Percentiles rank a stretch among this genome's conserved stretches.
phyloP scores from a whole-genome alignment of 2,888 invertebrate genomes.

The Sphaeridia pumilis region DNA sequence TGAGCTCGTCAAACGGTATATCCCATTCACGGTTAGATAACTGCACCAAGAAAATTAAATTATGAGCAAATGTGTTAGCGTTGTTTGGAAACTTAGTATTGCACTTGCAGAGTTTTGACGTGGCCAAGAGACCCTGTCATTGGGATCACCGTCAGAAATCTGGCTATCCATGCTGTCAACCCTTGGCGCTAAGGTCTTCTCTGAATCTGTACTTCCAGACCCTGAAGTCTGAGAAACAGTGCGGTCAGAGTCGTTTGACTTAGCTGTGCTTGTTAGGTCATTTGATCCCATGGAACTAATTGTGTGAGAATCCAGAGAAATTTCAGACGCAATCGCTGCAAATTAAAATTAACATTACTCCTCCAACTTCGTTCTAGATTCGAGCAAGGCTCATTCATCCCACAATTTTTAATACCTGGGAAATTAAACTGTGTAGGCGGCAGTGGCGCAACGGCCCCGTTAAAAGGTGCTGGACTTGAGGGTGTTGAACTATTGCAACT shows the following conservation, averaged over 20 bases:
- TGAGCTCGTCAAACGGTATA: conserved; percentile 90
- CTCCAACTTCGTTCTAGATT: neutral
- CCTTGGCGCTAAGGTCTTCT: conserved; percentile 60
- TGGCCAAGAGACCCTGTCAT: conserved; percentile 39
- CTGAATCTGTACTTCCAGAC: conserved; percentile 68
- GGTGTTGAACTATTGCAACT: conserved; percentile 95
- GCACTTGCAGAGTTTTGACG: conserved; percentile 44
- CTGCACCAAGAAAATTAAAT: conserved; percentile 41
- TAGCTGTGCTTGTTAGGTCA: conserved; percentile 33
- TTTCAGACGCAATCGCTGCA: conserved; percentile 1
- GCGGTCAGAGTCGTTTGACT: conserved; percentile 45
- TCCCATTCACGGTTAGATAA: conserved; percentile 92
- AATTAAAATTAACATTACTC: neutral
- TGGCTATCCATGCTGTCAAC: conserved; percentile 74
- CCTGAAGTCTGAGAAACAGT: conserved; percentile 46
- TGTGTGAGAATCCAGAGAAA: conserved; percentile 1
- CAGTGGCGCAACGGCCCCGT: conserved; percentile 40
- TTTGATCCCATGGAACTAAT: conserved; percentile 5
- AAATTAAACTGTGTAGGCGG: conserved; percentile 60
- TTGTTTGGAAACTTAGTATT: too few relatives aligned
- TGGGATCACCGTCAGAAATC: conserved; percentile 51
- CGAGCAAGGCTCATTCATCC: neutral
- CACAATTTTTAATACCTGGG: conserved; percentile 50
- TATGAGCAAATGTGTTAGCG: too few relatives aligned
- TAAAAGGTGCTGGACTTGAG: conserved; percentile 70